These are phyloP conservation scores for Calonectris borealis DNA, from an alignment of 2,113 vertebrate species.

Conservation along the genomic window DNA sequence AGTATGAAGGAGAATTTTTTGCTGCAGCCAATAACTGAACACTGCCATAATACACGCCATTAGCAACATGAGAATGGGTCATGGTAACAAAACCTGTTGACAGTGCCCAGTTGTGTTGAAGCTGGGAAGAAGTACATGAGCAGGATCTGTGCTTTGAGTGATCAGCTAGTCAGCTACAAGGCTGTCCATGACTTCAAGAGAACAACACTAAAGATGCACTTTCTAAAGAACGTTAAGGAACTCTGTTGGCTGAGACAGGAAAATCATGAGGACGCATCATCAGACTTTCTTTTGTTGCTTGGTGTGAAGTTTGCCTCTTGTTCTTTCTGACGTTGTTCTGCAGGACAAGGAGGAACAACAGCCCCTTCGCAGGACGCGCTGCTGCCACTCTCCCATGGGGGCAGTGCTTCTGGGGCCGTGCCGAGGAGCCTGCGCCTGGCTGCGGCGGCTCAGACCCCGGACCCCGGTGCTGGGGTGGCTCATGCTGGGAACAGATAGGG, in stretches of 20 bases:
- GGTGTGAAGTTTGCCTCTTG: not conserved
- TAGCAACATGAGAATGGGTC: not conserved
- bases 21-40: not conserved
- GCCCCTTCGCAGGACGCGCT: not conserved
- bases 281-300: not conserved
- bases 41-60: not conserved
- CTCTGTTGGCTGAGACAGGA: not conserved
- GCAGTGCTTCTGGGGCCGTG: accelerated
- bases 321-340: not conserved
- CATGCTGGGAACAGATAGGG: not conserved
- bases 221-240: not conserved
- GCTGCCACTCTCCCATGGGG: too few relatives aligned
- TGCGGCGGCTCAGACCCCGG: accelerated
- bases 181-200: not conserved
- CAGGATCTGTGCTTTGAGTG: accelerated
- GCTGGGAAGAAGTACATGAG: not conserved
- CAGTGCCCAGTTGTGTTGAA: not conserved
- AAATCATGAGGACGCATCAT: not conserved
- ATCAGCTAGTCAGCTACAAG: not conserved
- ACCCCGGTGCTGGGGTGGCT: not conserved
- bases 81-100: not conserved
- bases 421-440: accelerated
- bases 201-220: not conserved
- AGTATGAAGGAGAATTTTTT: not conserved
- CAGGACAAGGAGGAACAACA: not conserved